Evolutionary conservation across 2,888 invertebrate species (phyloP).

Genomic region (Tortrix viridana): DNA sequence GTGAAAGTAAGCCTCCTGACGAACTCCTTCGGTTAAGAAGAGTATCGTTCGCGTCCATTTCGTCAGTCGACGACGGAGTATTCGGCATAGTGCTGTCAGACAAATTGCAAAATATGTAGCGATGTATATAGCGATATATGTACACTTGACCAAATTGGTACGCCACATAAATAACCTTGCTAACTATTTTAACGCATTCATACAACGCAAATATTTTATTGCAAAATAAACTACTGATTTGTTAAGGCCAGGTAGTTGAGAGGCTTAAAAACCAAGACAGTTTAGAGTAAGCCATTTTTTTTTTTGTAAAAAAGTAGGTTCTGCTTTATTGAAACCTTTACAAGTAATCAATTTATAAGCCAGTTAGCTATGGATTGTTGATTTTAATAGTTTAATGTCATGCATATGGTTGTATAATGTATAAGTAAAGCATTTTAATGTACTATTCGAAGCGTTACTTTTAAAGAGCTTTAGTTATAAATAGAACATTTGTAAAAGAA

Average conservation of each 20-base stretch:
- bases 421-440: no score
- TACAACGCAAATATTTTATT: no score
- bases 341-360: not conserved
- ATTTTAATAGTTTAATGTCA: not conserved
- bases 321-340: not conserved
- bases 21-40: slow-evolving; percentile 89
- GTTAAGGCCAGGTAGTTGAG: no score
- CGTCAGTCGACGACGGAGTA: slow-evolving; percentile 87
- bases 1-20: slow-evolving; percentile 92
- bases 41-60: slow-evolving; percentile 82
- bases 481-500: not conserved
- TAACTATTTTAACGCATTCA: no score
- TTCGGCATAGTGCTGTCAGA: slow-evolving; percentile 86
- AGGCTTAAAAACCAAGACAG: no score
- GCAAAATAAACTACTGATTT: no score
- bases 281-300: not conserved
- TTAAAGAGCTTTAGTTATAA: slow-evolving; percentile 1
- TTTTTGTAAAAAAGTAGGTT: not conserved
- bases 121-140: no score
- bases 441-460: slow-evolving; percentile 16
- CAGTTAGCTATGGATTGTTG: not conserved
- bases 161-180: no score
- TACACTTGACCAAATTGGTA: no score
- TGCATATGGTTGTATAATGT: not conserved
- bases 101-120: slow-evolving; percentile 19